Evolutionary conservation across 1,140 invertebrate species (phyloP).

Genomic region (Acyrthosiphon pisum): DNA sequence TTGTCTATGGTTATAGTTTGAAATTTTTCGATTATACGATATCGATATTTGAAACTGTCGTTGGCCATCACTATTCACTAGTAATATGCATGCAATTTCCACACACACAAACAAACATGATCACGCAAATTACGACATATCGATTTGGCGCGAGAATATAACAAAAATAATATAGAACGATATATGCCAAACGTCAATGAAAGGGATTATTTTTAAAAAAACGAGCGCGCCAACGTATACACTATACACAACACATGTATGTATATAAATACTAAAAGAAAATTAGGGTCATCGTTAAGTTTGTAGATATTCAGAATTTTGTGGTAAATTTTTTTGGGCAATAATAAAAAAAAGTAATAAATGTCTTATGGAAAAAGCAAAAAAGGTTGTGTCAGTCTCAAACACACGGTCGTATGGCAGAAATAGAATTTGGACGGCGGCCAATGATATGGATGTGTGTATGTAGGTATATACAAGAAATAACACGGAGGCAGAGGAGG

Average conservation of each 20-base stretch:
- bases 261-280: background rate
- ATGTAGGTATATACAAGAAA: background rate
- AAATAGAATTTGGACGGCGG: conserved; percentile 26
- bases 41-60: background rate
- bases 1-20: background rate
- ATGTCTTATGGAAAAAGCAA: conserved; percentile 33
- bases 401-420: conserved; percentile 42
- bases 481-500: background rate
- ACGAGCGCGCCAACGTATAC: background rate
- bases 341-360: conserved; percentile 29
- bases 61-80: background rate
- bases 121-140: background rate
- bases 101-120: background rate
- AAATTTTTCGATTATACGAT: background rate
- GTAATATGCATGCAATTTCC: background rate
- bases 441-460: background rate
- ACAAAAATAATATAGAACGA: background rate
- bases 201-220: conserved; percentile 14
- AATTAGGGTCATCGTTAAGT: conserved; percentile 11
- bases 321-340: background rate
- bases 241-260: background rate
- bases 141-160: conserved; percentile 19
- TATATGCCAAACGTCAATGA: conserved; percentile 9
- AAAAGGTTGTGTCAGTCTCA: conserved; percentile 44
- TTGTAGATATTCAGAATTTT: background rate